Percentiles rank a stretch among this genome's conserved stretches.
Evolutionary conservation across 2,113 vertebrate genomes (phyloP).

Genomic region (Oxygymnocypris stewartii): DNA sequence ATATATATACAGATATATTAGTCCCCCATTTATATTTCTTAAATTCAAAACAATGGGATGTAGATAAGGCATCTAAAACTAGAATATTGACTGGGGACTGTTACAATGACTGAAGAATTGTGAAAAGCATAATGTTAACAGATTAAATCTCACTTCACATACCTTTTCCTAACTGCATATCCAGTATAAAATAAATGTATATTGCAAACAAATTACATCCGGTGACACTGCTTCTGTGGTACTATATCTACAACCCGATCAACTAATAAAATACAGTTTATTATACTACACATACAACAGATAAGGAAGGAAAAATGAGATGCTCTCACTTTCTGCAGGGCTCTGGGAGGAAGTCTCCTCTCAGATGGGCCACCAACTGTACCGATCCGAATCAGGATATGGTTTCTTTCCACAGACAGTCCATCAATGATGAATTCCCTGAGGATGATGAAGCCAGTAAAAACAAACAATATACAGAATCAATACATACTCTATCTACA

Average conservation of each 20-base stretch:
- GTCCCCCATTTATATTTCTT: not conserved
- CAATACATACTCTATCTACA: not conserved
- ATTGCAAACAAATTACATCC: not conserved
- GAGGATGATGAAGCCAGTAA: conserved; percentile 25
- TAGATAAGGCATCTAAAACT: not conserved
- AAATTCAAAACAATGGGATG: not conserved
- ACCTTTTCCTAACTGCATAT: not conserved
- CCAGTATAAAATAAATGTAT: not conserved
- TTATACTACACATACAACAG: not conserved
- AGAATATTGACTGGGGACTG: not conserved
- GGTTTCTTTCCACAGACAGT: conserved; percentile 92
- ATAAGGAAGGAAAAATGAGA: not conserved
- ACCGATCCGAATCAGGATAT: conserved; percentile 85
- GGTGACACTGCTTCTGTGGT: not conserved
- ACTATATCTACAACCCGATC: not conserved
- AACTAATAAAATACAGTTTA: not conserved
- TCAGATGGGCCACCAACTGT: conserved; percentile 86
- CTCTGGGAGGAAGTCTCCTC: conserved; percentile 84
- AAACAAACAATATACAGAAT: not conserved
- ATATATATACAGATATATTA: not conserved
- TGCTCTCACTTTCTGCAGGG: conserved; percentile 81
- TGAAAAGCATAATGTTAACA: not conserved
- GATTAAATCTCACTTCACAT: not conserved
- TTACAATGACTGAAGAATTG: not conserved
- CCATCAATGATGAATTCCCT: conserved; percentile 89